Evolutionary conservation across 2,888 invertebrate species (phyloP).

Genomic region (Leptinotarsa peninsularis): DNA sequence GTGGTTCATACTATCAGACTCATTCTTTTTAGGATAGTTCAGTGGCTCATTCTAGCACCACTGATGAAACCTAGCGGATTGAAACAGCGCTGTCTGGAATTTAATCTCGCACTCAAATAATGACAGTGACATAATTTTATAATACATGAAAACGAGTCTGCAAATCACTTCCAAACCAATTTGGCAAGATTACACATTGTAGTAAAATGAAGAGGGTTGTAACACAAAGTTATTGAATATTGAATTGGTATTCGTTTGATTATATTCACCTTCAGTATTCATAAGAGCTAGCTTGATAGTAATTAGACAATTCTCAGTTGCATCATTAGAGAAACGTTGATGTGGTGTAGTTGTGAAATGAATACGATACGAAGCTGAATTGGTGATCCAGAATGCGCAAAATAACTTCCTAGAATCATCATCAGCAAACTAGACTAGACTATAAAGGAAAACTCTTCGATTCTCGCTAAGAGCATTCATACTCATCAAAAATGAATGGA

Average conservation of each 20-base stretch:
- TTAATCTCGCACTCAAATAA: no score
- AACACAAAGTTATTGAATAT: constrained; percentile 10
- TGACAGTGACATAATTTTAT: background rate
- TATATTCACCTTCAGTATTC: constrained; percentile 3
- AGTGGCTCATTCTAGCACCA: no score
- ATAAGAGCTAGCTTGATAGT: constrained; percentile 16
- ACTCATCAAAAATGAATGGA: constrained; percentile 18
- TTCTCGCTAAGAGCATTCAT: constrained; percentile 16
- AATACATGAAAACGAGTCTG: constrained; percentile 6
- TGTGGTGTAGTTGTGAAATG: background rate
- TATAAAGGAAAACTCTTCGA: background rate
- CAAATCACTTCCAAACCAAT: constrained; percentile 8
- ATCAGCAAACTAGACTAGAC: constrained; percentile 6
- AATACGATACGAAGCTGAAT: background rate
- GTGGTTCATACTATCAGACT: no score
- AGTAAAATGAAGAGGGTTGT: background rate
- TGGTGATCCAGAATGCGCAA: constrained; percentile 14
- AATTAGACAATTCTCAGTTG: constrained; percentile 18
- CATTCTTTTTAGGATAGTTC: no score
- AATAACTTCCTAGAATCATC: background rate
- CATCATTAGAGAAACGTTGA: constrained; percentile 16
- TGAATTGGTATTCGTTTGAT: background rate
- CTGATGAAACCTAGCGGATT: no score
- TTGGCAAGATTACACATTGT: background rate
- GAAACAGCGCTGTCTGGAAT: no score